Evolutionary conservation across 1,140 invertebrate genomes (phyloP).

Genomic region (Anoplolepis gracilipes): DNA sequence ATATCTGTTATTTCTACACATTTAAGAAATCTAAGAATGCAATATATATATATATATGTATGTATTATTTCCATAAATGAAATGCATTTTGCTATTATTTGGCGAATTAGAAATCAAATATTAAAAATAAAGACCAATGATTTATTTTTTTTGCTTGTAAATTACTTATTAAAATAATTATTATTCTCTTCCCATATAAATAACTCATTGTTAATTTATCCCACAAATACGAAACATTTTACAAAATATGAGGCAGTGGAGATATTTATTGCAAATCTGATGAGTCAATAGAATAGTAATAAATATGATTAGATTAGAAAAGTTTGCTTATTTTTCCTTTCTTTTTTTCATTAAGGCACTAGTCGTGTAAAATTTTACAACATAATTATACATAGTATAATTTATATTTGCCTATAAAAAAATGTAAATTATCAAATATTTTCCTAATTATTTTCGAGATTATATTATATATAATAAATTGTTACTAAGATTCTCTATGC

Average conservation of each 20-base stretch:
- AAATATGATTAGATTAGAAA: neutral
- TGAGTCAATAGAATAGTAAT: neutral
- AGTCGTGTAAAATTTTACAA: constrained; percentile 11
- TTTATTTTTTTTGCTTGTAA: neutral
- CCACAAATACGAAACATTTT: neutral
- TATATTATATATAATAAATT: constrained; percentile 10
- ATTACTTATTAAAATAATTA: neutral
- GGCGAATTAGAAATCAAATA: constrained; percentile 4
- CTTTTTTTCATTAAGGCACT: constrained; percentile 28
- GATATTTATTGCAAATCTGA: constrained; percentile 12
- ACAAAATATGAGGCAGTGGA: constrained; percentile 4
- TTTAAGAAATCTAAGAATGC: neutral
- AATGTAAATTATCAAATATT: neutral
- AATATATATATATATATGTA: neutral
- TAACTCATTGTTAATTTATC: neutral
- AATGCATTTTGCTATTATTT: neutral
- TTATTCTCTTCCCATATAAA: neutral
- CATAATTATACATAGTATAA: neutral
- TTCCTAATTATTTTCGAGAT: constrained; percentile 18
- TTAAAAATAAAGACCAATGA: neutral
- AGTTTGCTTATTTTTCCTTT: neutral
- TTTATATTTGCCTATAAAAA: constrained; percentile 7
- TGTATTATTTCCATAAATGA: neutral
- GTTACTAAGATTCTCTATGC: neutral
- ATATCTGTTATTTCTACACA: neutral